Evolutionary conservation across 2,113 vertebrate genomes (phyloP).

Genomic region (Emydocephalus ijimae): DNA sequence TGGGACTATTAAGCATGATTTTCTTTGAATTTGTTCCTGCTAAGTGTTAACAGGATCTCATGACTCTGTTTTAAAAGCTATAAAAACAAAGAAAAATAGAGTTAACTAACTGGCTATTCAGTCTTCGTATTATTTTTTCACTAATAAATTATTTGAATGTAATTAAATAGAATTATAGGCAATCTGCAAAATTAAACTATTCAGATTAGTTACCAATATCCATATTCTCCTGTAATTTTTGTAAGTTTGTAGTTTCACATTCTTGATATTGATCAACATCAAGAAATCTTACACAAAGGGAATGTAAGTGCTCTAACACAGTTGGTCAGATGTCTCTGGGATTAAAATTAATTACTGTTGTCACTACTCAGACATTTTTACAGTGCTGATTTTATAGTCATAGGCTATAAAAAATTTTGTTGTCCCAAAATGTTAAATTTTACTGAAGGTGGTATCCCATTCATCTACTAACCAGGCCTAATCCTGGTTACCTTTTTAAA

Average conservation of each 20-base stretch:
- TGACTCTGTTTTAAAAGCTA: not conserved
- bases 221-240: not conserved
- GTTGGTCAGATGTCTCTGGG: not conserved
- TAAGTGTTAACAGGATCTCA: not conserved
- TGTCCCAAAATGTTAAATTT: not conserved
- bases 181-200: not conserved
- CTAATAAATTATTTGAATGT: not conserved
- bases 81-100: not conserved
- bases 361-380: not conserved
- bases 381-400: not conserved
- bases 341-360: not conserved
- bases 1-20: not conserved
- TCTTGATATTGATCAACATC: not conserved
- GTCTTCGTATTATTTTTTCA: not conserved
- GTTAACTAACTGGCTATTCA: not conserved
- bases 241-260: not conserved
- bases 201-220: not conserved
- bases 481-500: not conserved
- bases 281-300: not conserved
- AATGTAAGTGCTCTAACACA: not conserved
- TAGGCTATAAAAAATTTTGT: not conserved
- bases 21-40: not conserved
- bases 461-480: not conserved
- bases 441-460: not conserved
- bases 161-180: not conserved